phyloP scores from a whole-genome alignment of 2,113 vertebrate species.

The Gorsachius goisagi region DNA sequence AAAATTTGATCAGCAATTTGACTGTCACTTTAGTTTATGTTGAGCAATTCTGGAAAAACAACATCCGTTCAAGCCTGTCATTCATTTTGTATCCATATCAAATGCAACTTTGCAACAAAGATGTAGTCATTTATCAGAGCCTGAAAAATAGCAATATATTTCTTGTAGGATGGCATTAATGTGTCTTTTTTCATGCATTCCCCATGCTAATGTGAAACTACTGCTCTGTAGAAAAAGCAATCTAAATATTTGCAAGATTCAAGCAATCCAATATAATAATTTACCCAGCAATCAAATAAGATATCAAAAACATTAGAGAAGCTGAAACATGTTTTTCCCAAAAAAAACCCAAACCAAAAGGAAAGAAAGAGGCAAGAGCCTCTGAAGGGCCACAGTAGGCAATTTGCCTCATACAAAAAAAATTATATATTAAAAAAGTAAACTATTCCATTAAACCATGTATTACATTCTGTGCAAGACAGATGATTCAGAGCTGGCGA shows the following conservation, averaged over 20 bases:
- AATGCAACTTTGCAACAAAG: constrained; percentile 38
- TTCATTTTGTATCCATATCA: constrained; percentile 27
- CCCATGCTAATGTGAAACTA: constrained; percentile 26
- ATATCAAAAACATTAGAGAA: not conserved
- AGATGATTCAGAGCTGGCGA: not conserved
- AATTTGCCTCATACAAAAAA: not conserved
- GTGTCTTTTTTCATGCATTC: not conserved
- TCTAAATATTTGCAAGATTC: constrained; percentile 11
- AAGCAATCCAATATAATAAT: not conserved
- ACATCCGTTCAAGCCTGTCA: constrained; percentile 33
- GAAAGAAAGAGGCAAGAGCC: not conserved
- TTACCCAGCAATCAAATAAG: not conserved
- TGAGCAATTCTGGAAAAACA: constrained; percentile 28
- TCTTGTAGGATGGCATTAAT: constrained; percentile 18
- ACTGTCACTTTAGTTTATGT: constrained; percentile 53
- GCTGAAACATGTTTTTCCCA: not conserved
- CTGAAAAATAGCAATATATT: constrained; percentile 41
- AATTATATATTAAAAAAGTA: not conserved
- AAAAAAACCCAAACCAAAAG: not conserved
- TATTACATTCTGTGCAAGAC: not conserved
- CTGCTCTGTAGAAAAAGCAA: constrained; percentile 2
- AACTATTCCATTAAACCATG: not conserved
- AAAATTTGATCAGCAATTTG: constrained; percentile 56
- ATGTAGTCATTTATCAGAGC: constrained; percentile 23
- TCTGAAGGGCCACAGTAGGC: not conserved